These are phyloP conservation scores for Nephrotoma guestfalica DNA, from an alignment of 2,888 invertebrate genomes.

Conservation along the genomic window DNA sequence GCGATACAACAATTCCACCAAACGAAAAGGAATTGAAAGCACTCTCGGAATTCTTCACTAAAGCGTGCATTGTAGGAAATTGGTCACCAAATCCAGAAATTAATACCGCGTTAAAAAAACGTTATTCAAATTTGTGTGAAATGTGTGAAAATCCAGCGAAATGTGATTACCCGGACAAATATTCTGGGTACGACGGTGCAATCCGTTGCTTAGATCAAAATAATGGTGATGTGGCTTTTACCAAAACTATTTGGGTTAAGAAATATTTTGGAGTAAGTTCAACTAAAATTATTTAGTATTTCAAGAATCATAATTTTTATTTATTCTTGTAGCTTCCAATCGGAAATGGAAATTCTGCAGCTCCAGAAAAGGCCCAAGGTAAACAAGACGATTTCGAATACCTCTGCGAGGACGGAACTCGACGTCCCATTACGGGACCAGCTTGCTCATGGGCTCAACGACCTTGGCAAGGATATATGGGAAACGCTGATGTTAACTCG, in stretches of 20 bases:
- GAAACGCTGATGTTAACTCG: conserved; percentile 44
- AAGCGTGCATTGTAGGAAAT: conserved; percentile 74
- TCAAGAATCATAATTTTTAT: not conserved
- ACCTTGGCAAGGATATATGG: conserved; percentile 69
- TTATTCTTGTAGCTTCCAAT: conserved; percentile 39
- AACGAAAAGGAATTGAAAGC: conserved; percentile 68
- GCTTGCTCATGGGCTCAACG: conserved; percentile 71
- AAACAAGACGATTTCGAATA: conserved; percentile 55
- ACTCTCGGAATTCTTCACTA: conserved; percentile 60
- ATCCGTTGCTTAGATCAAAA: conserved; percentile 66
- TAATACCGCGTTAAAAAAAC: conserved; percentile 51
- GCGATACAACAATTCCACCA: conserved; percentile 27
- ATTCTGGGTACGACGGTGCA: conserved; percentile 77
- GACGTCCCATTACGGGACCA: conserved; percentile 46
- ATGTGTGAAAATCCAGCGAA: conserved; percentile 60
- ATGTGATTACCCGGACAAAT: conserved; percentile 71
- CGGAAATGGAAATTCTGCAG: conserved; percentile 43
- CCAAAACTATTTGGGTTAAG: conserved; percentile 64
- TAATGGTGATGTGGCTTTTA: conserved; percentile 74
- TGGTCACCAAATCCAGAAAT: conserved; percentile 66
- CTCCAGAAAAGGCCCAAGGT: conserved; percentile 37
- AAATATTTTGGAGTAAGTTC: conserved; percentile 57
- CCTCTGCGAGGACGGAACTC: conserved; percentile 64
- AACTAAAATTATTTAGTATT: not conserved
- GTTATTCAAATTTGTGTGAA: conserved; percentile 62